These are phyloP conservation scores for Eugnorisma glareosa DNA, from an alignment of 2,888 invertebrate genomes.

Conservation along the genomic window DNA sequence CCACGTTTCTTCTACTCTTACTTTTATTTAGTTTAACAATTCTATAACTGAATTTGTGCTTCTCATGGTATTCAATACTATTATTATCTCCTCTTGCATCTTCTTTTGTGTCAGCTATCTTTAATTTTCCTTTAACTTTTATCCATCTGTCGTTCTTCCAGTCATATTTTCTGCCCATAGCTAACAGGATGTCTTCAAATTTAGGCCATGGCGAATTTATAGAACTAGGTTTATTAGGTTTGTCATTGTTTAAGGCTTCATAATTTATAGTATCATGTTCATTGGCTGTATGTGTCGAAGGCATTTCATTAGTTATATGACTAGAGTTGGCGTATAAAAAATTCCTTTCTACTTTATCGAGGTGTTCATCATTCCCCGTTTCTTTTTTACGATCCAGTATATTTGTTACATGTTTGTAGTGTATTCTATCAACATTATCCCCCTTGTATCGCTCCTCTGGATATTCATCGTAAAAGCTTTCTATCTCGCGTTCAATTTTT, in stretches of 20 bases:
- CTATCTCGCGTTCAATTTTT: slow-evolving; percentile 83
- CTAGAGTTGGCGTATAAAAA: slow-evolving; percentile 49
- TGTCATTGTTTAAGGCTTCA: slow-evolving; percentile 48
- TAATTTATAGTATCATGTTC: slow-evolving; percentile 38
- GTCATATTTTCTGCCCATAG: slow-evolving; percentile 85
- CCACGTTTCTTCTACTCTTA: slow-evolving; percentile 85
- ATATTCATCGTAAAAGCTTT: slow-evolving; percentile 83
- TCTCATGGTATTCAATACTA: slow-evolving; percentile 77
- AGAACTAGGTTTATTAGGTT: slow-evolving; percentile 43
- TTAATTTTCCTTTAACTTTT: slow-evolving; percentile 83
- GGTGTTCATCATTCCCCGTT: slow-evolving; percentile 63
- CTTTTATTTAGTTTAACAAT: slow-evolving; percentile 85
- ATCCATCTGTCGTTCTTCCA: slow-evolving; percentile 89
- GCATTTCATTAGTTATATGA: slow-evolving; percentile 55
- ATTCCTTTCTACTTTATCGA: slow-evolving; percentile 63
- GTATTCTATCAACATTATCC: slow-evolving; percentile 74
- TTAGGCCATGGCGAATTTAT: slow-evolving; percentile 80
- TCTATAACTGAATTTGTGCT: slow-evolving; percentile 86
- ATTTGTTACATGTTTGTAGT: slow-evolving; percentile 73
- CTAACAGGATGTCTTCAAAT: slow-evolving; percentile 84
- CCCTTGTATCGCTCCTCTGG: slow-evolving; percentile 75
- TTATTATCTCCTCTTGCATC: slow-evolving; percentile 66
- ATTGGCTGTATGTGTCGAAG: slow-evolving; percentile 32
- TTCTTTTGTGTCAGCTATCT: slow-evolving; percentile 57
- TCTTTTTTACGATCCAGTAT: slow-evolving; percentile 68